Evolutionary conservation across 2,797 vertebrate genomes (phyloP), one percentile per base, ranked within the genome.

Genomic region (Allobates femoralis): DNA sequence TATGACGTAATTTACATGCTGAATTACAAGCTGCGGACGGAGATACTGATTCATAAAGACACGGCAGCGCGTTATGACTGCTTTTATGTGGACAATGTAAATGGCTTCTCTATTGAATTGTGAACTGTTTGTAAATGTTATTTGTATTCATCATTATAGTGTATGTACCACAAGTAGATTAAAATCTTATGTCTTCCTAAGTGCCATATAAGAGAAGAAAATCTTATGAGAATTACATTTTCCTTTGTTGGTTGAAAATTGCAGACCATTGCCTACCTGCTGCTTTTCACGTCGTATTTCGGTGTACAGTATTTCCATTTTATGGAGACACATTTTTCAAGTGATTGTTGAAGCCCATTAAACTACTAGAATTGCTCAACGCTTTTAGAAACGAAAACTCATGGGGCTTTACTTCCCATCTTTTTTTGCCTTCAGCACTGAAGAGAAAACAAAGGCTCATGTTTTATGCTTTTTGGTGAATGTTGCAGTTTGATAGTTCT

Each of bases 281-380:
- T 81, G 82, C 67, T 84, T 85, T 69, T 88, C 82, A 69, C 78
- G 30, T 84, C 56, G 23, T 81, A 67, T 88, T 84, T 84, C 37
- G 58, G 82, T 80, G 69, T 84, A 78, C 86, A 79, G 64, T 79
- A 87, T 87, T 88, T 88, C 86, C 83, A 85, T 88, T 88, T 88
- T 84, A 76, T 77, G 50, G 82, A 85, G 83, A 81, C 77, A 88
- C 86, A 88, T 88, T 88, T 87, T 88, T 88, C 86, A 88, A 88
- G 86, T 88, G 86, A 85, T 88, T 88, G 77, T 88, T 88, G 82
- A 88, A 88, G 78, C 83, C 86, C 83, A 88, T 88, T 88, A 88
- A 88, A 88, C 83, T 81, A 85, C 86, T 81, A 85, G 86, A 88
- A 85, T 81, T 85, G 78, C 67, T 88, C 69, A 76, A 75, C 50